Evolutionary conservation across 2,888 invertebrate species (phyloP).

Genomic region (Eupithecia vulgata): DNA sequence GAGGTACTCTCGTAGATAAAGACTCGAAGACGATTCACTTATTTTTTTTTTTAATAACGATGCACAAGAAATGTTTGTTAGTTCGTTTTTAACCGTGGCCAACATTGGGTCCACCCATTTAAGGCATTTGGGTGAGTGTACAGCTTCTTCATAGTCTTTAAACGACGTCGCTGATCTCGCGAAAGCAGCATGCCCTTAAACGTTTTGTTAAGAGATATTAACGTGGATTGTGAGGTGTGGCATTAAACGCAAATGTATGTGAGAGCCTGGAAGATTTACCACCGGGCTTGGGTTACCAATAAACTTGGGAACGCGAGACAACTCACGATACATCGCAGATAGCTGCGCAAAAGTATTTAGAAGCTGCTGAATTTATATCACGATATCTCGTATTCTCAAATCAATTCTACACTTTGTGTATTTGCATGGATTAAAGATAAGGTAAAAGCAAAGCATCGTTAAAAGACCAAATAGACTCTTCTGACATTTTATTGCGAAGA

Average conservation of each 20-base stretch:
- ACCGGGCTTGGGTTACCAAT: slow-evolving; percentile 37
- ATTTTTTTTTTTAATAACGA: too few species aligned
- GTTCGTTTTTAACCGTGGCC: background rate
- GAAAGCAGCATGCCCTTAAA: slow-evolving; percentile 65
- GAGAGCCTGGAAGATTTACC: slow-evolving; percentile 38
- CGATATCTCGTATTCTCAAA: slow-evolving; percentile 14
- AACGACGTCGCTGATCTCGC: slow-evolving; percentile 49
- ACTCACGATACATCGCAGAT: slow-evolving; percentile 24
- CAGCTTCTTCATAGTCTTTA: slow-evolving; percentile 21
- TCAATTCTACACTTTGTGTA: slow-evolving; percentile 32
- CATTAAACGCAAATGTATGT: slow-evolving; percentile 40
- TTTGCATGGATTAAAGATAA: slow-evolving; percentile 57
- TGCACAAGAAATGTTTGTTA: background rate
- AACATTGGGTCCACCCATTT: background rate
- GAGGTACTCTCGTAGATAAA: background rate
- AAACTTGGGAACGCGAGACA: slow-evolving; percentile 32
- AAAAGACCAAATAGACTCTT: slow-evolving; percentile 63
- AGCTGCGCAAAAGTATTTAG: slow-evolving; percentile 24
- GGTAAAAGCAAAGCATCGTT: slow-evolving; percentile 76
- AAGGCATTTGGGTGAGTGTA: background rate
- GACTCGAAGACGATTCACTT: background rate
- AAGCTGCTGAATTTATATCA: slow-evolving; percentile 10
- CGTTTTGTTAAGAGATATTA: slow-evolving; percentile 60
- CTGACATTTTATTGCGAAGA: slow-evolving; percentile 63
- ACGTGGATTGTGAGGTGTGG: slow-evolving; percentile 55